phyloP scores from a whole-genome alignment of 2,888 invertebrate genomes.

The Lasioglossum vierecki region DNA sequence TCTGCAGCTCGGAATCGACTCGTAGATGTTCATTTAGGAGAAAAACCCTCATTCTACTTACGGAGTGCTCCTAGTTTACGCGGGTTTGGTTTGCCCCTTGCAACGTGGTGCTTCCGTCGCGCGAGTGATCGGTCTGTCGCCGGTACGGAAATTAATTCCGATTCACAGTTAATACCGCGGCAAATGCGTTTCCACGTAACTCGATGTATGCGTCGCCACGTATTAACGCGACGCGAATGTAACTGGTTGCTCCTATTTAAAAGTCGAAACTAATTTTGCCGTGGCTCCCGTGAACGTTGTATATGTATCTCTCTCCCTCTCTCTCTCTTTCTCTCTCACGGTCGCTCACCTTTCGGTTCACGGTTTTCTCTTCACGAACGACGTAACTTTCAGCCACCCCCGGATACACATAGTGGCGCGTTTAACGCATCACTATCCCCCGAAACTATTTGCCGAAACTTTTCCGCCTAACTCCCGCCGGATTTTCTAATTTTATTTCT shows the following conservation, averaged over 20 bases:
- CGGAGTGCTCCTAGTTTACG: constrained; percentile 6
- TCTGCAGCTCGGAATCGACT: background rate
- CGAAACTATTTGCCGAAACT: background rate
- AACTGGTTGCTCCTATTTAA: constrained; percentile 21
- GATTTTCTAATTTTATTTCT: background rate
- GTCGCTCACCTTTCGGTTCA: background rate
- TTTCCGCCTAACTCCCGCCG: background rate
- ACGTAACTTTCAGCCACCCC: background rate
- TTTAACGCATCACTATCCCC: background rate
- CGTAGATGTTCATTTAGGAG: background rate
- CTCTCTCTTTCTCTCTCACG: background rate
- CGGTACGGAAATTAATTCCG: constrained; percentile 54
- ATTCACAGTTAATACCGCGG: constrained; percentile 50
- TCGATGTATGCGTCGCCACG: constrained; percentile 44
- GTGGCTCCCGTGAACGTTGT: background rate
- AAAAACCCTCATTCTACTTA: background rate
- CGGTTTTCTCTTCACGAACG: background rate
- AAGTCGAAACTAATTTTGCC: constrained; percentile 46
- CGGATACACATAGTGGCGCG: background rate
- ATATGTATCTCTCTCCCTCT: accelerated
- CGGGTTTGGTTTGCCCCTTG: background rate
- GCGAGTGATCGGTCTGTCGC: constrained; percentile 19
- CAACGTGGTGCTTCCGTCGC: background rate
- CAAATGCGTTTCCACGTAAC: constrained; percentile 57
- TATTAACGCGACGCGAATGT: constrained; percentile 29